Evolutionary conservation across 2,888 invertebrate species (phyloP).

Genomic region (Dicranocentrus wangi): DNA sequence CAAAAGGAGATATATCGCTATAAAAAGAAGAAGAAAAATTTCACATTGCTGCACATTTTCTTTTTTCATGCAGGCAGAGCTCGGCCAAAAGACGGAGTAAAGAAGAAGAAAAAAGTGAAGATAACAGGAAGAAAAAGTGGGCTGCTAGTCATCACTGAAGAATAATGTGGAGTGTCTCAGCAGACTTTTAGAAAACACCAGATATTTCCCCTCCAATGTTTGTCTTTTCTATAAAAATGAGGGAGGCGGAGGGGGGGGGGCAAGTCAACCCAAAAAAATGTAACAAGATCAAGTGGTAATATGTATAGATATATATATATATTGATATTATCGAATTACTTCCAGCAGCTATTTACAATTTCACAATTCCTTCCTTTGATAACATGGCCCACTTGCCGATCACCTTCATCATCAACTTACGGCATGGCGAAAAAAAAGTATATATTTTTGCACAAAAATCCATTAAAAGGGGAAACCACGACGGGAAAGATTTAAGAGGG

Average conservation of each 20-base stretch:
- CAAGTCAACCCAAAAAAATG: no score
- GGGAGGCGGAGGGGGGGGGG: neutral
- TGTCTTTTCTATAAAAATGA: neutral
- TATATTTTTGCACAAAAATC: conserved; percentile 26
- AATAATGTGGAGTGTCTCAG: conserved; percentile 40
- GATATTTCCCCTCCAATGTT: neutral
- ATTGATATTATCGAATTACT: no score
- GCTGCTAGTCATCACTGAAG: conserved; percentile 44
- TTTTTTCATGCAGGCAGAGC: conserved; percentile 6
- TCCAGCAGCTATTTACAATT: no score
- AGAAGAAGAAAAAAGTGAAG: conserved; percentile 44
- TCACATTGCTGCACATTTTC: conserved; percentile 30
- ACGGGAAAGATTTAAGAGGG: conserved; percentile 7
- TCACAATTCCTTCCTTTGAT: no score
- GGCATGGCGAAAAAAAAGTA: no score
- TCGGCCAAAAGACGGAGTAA: conserved; percentile 24
- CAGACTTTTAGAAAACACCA: neutral
- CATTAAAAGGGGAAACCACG: conserved; percentile 25
- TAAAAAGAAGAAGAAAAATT: no score
- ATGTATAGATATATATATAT: neutral
- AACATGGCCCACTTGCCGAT: no score
- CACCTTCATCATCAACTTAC: no score
- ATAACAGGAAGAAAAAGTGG: conserved; percentile 29
- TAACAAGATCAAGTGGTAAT: conserved; percentile 34
- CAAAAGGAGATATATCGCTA: conserved; percentile 33